A percentile compares a stretch with the other conserved stretches of the same genome.
Conservation (phyloP, 2,888 invertebrate species). For the Toxonevra muliebris region DNA sequence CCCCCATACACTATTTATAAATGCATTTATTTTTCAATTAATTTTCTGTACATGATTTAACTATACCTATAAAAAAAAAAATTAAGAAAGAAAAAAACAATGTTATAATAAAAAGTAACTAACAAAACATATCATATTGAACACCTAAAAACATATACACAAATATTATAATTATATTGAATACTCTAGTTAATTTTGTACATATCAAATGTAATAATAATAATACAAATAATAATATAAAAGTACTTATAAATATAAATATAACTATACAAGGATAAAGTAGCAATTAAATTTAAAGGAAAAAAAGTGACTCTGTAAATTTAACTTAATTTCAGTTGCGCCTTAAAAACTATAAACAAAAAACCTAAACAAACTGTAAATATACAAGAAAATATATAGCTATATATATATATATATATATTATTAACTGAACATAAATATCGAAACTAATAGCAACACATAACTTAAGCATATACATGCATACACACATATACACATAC, state of each 20-base stretch:
- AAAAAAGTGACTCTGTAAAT: constrained; percentile 44
- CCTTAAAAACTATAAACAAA: constrained; percentile 39
- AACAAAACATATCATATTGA: constrained; percentile 62
- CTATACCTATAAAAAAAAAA: not conserved
- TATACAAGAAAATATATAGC: not conserved
- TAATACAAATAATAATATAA: constrained; percentile 31
- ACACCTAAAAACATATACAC: constrained; percentile 52
- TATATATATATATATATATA: not conserved
- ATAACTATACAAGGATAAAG: not conserved
- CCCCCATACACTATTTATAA: too few species aligned
- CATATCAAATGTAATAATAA: constrained; percentile 18
- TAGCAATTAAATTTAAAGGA: constrained; percentile 30
- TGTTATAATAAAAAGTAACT: constrained; percentile 39
- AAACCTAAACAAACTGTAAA: constrained; percentile 8
- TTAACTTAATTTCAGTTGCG: constrained; percentile 48
- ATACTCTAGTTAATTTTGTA: not conserved
- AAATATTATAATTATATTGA: not conserved
- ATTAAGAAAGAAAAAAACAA: constrained; percentile 14
- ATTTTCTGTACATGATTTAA: too few species aligned
- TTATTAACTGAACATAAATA: not conserved
- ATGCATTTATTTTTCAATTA: too few species aligned
- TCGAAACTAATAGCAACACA: not conserved
- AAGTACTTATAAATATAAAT: too few species aligned
- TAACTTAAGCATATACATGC: constrained; percentile 16
- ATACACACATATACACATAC: constrained; percentile 15